These are phyloP conservation scores for Limonius californicus DNA, from an alignment of 1,140 invertebrate genomes.

Conservation along the genomic window DNA sequence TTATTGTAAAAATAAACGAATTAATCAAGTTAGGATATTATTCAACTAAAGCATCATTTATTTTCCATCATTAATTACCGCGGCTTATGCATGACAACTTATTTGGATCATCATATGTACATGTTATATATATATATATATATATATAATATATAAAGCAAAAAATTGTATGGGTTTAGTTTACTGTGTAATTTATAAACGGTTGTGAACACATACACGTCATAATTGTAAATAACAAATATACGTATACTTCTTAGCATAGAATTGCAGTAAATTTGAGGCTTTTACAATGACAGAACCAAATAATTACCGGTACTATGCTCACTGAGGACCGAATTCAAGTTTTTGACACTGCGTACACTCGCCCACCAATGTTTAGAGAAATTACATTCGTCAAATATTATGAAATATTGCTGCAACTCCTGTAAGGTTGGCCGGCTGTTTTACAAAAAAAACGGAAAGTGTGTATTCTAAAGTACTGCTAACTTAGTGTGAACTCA, in stretches of 20 bases:
- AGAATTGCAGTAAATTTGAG: background rate
- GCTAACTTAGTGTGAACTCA: background rate
- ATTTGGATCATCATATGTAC: background rate
- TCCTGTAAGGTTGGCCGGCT: background rate
- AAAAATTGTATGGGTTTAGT: background rate
- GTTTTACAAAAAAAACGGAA: constrained; percentile 2
- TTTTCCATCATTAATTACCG: too few species aligned
- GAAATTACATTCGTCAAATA: background rate
- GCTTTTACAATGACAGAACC: background rate
- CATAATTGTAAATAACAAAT: background rate
- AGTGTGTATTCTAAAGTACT: too few species aligned
- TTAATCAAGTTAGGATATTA: too few species aligned
- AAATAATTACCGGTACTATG: constrained; percentile 21
- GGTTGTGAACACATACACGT: background rate
- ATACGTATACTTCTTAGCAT: background rate
- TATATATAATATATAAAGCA: background rate
- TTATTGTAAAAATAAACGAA: too few species aligned
- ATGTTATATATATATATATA: background rate
- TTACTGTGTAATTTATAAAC: background rate
- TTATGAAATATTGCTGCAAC: too few species aligned
- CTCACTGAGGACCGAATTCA: constrained; percentile 12
- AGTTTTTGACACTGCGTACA: constrained; percentile 15
- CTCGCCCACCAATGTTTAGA: background rate
- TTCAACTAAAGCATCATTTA: too few species aligned
- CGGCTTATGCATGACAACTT: too few species aligned